These are phyloP conservation scores for Drosophila paracracens DNA, from an alignment of 2,888 invertebrate genomes.

Conservation along the genomic window DNA sequence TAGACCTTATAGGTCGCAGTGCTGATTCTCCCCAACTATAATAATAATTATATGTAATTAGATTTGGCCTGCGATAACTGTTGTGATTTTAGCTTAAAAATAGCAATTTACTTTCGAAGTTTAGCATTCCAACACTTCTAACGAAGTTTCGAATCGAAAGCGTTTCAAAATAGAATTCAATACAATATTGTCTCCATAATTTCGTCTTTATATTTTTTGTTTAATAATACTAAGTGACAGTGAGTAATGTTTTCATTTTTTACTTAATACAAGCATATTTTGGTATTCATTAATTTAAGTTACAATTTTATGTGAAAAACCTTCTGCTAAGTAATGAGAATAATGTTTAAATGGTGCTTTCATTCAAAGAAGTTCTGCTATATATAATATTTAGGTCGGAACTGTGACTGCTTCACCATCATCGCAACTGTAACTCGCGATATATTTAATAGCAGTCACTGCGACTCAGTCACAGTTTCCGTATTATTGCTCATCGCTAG, in stretches of 20 bases:
- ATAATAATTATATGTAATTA: neutral
- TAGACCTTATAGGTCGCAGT: too few relatives aligned
- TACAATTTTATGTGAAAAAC: neutral
- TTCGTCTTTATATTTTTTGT: neutral
- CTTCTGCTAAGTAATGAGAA: neutral
- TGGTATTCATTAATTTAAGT: too few relatives aligned
- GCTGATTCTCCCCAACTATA: too few relatives aligned
- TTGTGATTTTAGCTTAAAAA: neutral
- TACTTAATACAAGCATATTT: neutral
- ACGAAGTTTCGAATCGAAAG: neutral
- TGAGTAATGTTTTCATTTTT: neutral
- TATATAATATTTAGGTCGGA: too few relatives aligned
- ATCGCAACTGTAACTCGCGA: neutral
- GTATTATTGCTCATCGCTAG: constrained; percentile 1
- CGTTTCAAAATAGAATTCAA: neutral
- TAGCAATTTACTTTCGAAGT: neutral
- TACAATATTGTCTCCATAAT: neutral
- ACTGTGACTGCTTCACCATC: neutral
- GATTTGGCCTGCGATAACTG: neutral
- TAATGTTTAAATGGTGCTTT: neutral
- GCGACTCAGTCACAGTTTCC: neutral
- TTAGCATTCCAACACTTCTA: neutral
- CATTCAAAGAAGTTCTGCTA: neutral
- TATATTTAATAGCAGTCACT: neutral
- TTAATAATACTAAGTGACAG: neutral